phyloP scores from a whole-genome alignment of 2,113 vertebrate species.

The Otis tarda region DNA sequence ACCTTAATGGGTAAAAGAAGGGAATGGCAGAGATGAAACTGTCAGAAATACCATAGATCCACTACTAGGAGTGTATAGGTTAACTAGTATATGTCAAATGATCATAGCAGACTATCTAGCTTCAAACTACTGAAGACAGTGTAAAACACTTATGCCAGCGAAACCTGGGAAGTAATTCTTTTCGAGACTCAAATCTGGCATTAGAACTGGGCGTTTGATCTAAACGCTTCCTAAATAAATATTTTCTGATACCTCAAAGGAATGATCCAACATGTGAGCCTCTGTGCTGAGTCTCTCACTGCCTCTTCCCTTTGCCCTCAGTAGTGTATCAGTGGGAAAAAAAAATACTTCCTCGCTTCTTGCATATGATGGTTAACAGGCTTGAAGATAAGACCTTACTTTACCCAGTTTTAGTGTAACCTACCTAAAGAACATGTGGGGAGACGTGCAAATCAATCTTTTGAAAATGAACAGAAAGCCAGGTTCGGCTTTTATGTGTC shows the following conservation, averaged over 20 bases:
- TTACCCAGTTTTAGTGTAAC: neutral
- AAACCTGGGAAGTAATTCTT: neutral
- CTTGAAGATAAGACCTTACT: neutral
- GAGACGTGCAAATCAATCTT: neutral
- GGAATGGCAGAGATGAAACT: neutral
- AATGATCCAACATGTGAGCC: neutral
- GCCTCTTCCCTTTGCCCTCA: neutral
- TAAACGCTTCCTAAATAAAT: neutral
- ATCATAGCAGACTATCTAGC: neutral
- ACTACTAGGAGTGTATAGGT: no score
- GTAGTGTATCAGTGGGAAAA: no score
- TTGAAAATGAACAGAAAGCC: neutral
- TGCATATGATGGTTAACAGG: neutral
- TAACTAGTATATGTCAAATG: neutral
- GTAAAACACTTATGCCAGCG: neutral
- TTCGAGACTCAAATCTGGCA: neutral
- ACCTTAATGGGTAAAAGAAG: neutral
- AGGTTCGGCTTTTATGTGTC: neutral
- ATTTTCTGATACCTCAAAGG: neutral
- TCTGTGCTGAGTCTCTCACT: neutral
- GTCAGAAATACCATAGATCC: neutral
- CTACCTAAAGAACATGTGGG: neutral
- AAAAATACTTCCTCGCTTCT: neutral
- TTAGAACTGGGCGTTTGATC: neutral
- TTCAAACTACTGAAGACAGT: neutral